Percentiles rank a stretch among this genome's conserved stretches.
Evolutionary conservation across 2,888 invertebrate genomes (phyloP).

Genomic region (Epinotia bilunana): DNA sequence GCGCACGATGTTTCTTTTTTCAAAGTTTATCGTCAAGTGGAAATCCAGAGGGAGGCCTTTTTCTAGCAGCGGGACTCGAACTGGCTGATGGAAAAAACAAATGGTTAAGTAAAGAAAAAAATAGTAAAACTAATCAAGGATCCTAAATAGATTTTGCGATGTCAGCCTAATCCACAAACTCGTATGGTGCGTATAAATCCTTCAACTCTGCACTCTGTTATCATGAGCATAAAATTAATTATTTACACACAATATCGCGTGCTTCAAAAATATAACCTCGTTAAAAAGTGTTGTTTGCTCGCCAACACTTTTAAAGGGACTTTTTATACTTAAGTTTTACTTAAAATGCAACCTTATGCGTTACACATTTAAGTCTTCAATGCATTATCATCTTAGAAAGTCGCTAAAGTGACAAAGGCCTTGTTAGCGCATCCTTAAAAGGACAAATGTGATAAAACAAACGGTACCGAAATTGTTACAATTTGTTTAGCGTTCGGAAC

Average conservation of each 20-base stretch:
- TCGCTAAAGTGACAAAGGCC: constrained; percentile 14
- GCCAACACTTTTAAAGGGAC: neutral
- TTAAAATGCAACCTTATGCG: neutral
- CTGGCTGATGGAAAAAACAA: no score
- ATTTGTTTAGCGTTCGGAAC: constrained; percentile 32
- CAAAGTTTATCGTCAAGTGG: no score
- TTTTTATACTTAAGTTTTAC: neutral
- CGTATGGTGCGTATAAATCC: no score
- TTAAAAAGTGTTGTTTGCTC: constrained; percentile 3
- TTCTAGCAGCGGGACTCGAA: no score
- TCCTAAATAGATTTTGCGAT: no score
- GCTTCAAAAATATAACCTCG: neutral
- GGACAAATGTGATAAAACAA: constrained; percentile 25
- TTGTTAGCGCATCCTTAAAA: constrained; percentile 36
- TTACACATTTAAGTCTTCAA: neutral
- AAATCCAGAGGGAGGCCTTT: no score
- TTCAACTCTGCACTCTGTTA: no score
- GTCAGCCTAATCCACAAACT: no score
- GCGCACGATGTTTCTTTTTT: no score
- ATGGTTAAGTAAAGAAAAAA: no score
- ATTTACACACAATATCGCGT: neutral
- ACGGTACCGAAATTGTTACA: constrained; percentile 26
- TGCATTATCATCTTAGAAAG: neutral
- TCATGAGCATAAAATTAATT: neutral
- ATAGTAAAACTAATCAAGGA: no score